Percentiles rank a stretch among this genome's conserved stretches.
These are phyloP conservation scores for Andrena chrysosceles DNA, from an alignment of 2,888 invertebrate genomes.

Conservation along the genomic window DNA sequence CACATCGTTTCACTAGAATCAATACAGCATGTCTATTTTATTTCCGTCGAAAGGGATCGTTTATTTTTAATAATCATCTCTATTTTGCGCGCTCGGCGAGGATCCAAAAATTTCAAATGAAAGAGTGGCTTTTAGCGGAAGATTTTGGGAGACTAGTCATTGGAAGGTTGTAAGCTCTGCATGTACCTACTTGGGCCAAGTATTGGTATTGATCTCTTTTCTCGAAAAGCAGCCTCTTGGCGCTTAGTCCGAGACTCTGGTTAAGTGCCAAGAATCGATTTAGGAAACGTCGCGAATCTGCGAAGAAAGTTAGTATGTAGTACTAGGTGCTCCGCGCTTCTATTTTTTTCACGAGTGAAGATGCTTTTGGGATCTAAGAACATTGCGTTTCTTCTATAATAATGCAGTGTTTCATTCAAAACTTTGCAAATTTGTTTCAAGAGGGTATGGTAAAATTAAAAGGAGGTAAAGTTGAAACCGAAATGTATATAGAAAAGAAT, in stretches of 20 bases:
- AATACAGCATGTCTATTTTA: background rate
- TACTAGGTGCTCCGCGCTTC: background rate
- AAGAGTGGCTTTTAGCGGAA: background rate
- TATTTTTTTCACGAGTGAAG: background rate
- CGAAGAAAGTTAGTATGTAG: background rate
- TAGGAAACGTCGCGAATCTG: slow-evolving; percentile 12
- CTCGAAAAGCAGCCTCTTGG: slow-evolving; percentile 31
- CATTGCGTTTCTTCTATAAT: background rate
- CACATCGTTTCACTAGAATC: too few relatives aligned
- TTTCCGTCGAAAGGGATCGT: background rate
- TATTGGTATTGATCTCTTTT: slow-evolving; percentile 48
- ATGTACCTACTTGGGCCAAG: slow-evolving; percentile 41
- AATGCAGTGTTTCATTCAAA: background rate
- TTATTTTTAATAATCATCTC: background rate
- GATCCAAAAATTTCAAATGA: background rate
- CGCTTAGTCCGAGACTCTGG: slow-evolving; percentile 10
- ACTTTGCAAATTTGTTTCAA: too few relatives aligned
- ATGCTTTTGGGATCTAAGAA: background rate
- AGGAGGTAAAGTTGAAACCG: too few relatives aligned
- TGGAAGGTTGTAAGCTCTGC: background rate
- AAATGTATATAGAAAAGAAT: too few relatives aligned
- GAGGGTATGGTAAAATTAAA: too few relatives aligned
- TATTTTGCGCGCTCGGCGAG: background rate
- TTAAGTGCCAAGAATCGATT: slow-evolving; percentile 52
- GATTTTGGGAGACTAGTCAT: background rate